Evolutionary conservation across 2,113 vertebrate species (phyloP).

Genomic region (Enhydra lutris): DNA sequence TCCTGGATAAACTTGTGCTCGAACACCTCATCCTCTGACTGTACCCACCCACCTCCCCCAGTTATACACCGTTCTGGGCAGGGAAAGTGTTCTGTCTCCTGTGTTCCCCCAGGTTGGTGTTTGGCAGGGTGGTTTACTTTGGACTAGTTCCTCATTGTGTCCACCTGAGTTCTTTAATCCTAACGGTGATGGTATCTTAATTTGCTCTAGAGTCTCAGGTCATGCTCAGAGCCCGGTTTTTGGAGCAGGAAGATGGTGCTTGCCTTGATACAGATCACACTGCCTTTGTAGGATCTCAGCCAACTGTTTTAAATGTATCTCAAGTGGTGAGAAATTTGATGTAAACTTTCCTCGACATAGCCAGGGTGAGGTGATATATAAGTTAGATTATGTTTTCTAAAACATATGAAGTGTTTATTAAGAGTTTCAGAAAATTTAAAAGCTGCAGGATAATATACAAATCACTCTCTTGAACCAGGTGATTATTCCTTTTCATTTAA

Average conservation of each 20-base stretch:
- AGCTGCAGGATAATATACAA: not conserved
- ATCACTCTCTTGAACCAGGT: not conserved
- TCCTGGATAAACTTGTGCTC: not conserved
- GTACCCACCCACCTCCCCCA: no score
- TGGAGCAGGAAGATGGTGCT: not conserved
- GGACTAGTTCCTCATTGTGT: not conserved
- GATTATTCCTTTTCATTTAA: not conserved
- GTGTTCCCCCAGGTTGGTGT: not conserved
- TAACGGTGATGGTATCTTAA: not conserved
- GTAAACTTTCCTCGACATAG: not conserved
- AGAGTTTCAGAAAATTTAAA: not conserved
- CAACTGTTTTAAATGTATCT: not conserved
- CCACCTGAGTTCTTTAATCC: not conserved
- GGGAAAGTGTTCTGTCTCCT: not conserved
- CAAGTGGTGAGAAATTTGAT: not conserved
- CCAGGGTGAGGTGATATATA: not conserved
- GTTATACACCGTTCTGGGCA: not conserved
- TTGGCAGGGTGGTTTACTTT: not conserved
- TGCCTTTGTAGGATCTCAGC: not conserved
- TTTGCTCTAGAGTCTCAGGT: not conserved
- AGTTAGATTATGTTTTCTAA: conserved; percentile 1
- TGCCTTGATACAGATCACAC: not conserved
- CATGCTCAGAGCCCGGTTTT: not conserved
- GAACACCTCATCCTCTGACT: not conserved
- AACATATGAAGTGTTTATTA: not conserved